These are phyloP conservation scores for Lemur catta DNA, from an alignment of 2,797 vertebrate species.

Conservation along the genomic window DNA sequence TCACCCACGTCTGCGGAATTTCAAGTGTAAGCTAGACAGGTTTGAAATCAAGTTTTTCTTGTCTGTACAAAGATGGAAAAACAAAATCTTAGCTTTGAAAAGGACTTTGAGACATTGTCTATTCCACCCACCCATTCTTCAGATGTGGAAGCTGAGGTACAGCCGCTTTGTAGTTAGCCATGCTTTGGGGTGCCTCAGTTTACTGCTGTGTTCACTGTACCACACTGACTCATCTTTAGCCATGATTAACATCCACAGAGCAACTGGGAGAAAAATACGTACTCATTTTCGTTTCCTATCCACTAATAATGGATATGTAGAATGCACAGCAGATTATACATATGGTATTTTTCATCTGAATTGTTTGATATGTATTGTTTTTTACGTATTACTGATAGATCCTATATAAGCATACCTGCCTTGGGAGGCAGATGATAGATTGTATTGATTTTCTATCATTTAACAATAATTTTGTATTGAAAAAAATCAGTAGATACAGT, in stretches of 20 bases:
- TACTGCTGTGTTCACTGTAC: background rate
- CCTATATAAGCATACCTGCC: background rate
- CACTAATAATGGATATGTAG: background rate
- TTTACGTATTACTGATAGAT: background rate
- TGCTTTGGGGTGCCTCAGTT: background rate
- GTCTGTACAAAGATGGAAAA: background rate
- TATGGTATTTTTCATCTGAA: background rate
- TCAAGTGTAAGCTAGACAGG: background rate
- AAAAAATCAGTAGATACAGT: background rate
- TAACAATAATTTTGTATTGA: background rate
- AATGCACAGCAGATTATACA: background rate
- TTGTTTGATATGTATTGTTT: slow-evolving; percentile 21
- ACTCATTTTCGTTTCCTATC: background rate
- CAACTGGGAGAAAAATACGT: background rate
- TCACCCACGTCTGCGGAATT: background rate
- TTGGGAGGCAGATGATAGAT: background rate
- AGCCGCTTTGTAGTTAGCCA: background rate
- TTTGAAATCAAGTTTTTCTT: background rate
- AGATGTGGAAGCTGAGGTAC: background rate
- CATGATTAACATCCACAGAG: background rate
- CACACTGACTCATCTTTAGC: background rate
- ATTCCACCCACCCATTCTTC: background rate
- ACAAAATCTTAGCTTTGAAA: background rate
- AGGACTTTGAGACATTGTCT: background rate
- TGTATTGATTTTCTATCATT: background rate